Base-by-base conservation (phyloP, 2,888 invertebrate genomes). In the Andrena bucephala region DNA sequence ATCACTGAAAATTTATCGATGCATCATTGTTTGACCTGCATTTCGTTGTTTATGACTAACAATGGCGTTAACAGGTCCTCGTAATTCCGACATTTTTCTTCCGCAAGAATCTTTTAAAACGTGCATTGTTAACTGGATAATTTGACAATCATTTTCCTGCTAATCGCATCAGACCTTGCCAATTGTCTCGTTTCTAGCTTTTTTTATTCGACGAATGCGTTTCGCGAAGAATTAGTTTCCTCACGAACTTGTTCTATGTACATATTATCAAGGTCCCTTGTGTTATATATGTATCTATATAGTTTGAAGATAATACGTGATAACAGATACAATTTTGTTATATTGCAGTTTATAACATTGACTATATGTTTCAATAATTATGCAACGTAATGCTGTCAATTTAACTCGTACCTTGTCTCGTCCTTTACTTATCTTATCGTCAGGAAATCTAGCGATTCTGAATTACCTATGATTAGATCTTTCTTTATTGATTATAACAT, bases 1-100 rank as follows among this genome's bases (percentile, higher is more conserved):
- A 77, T 75, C 79, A 68, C 94, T 94, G 94, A 29, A 68, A 76
- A 71, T 59, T 63, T 78, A 54, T 76, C 33, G 20, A 27, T 77
- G 16, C 10, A 65, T 62, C 24, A 33, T 67, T 67, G 24, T 29
- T 68, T 20, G 7, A 27, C 52, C 24, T 13, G 13, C 60, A 29
- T 20, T 27, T 31, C 16, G 16, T 29, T 52, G 24, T 63, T 66
- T 48, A 24, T 50, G 42, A 29, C 2, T 2, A 67, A 71, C 31
- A 54, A 48, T 29, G 7, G 5, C 16, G 7, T 16, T 2, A 52
- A 54, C 27, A 33, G 1, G 10, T 16, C 13, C 16, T n/a, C 20
- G 10, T 27, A 42, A 60, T 62, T 48, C 16, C 48, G 31, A 59
- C 62, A 13, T 31, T 29, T 13, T 20, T 60, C 31, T 20, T 10